Conservation (phyloP, 1,140 invertebrate genomes). For the Bombus confusus region DNA sequence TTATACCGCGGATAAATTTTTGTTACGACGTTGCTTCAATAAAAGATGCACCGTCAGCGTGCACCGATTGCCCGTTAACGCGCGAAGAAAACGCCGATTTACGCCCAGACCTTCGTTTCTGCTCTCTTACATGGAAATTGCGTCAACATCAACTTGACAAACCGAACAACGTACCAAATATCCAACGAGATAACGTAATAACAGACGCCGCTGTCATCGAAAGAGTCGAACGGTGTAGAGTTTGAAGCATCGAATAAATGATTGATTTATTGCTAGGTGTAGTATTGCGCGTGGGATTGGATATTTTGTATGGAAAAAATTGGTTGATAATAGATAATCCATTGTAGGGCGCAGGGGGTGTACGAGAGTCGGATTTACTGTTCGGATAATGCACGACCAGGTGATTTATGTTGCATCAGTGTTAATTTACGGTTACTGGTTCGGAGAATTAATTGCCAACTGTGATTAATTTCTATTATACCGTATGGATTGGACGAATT, state of each 20-base stretch:
- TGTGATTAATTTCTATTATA: background rate
- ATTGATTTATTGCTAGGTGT: background rate
- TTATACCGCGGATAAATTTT: constrained; percentile 44
- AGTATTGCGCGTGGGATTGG: background rate
- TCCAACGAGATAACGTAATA: background rate
- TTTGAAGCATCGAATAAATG: background rate
- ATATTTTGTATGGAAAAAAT: background rate
- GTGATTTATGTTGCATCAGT: background rate
- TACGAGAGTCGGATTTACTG: background rate
- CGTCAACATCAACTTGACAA: no score
- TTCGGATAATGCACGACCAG: background rate
- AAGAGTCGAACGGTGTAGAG: background rate
- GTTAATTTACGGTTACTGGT: constrained; percentile 14
- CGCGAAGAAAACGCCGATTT: background rate
- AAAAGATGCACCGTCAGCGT: constrained; percentile 29
- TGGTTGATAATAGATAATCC: background rate
- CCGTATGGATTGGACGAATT: background rate
- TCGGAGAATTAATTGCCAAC: constrained; percentile 5
- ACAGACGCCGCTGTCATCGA: background rate
- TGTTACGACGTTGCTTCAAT: constrained; percentile 28
- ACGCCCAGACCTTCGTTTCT: background rate
- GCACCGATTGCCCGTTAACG: constrained; percentile 1
- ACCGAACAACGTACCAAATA: background rate
- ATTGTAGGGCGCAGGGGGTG: background rate
- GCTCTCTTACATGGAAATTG: background rate